Evolutionary conservation across 2,888 invertebrate species (phyloP), one percentile per base, ranked within the genome.

Genomic region (Oxycera nigricornis): DNA sequence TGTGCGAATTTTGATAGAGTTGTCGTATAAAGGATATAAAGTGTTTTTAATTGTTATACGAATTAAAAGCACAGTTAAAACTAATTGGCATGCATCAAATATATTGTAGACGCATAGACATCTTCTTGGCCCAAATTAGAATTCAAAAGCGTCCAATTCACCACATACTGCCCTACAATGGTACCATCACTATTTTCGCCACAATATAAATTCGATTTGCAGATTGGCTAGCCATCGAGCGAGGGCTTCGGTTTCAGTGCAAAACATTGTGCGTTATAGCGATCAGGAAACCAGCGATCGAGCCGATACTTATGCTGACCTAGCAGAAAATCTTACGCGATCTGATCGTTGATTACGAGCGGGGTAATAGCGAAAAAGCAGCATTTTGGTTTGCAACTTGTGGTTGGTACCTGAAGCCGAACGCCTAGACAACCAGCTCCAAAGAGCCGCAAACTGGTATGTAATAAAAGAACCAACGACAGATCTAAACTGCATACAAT

Each of bases 281-380:
- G 70, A 55, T 26, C 70, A 70, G 70, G 70, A 70, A 70, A 70
- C 55, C 52, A 35, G 31, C 35, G 70, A 70, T 22, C 26, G 35
- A 70, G 55, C 30, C 55, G 55, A 55, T 52, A n/a, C n/a, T n/a
- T 22, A 35, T 70, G 70, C 52, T 70, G 70, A 70, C 52, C 70
- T 1, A 31, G 52, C 70, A 31, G 6, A 70, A 70, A 52, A 68
- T 68, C 68, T 68, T 68, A 52, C 50, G 50, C 68, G 50, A 52
- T 52, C 55, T 31, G 70, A 55, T 70, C 70, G 20, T 28, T 30
- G 55, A 70, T 31, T 70, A 31, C 55, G 30, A 22, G 65, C 39
- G 11, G 17, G 30, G 14, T 39, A 39, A 65, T 28, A 59, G 59
- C n/a, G 59, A 59, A 59, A 28, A 59, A 59, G 28, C 7, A 59